A percentile compares a stretch with the other conserved stretches of the same genome.
These are phyloP conservation scores for Thera britannica DNA, from an alignment of 2,888 invertebrate species.

Conservation along the genomic window DNA sequence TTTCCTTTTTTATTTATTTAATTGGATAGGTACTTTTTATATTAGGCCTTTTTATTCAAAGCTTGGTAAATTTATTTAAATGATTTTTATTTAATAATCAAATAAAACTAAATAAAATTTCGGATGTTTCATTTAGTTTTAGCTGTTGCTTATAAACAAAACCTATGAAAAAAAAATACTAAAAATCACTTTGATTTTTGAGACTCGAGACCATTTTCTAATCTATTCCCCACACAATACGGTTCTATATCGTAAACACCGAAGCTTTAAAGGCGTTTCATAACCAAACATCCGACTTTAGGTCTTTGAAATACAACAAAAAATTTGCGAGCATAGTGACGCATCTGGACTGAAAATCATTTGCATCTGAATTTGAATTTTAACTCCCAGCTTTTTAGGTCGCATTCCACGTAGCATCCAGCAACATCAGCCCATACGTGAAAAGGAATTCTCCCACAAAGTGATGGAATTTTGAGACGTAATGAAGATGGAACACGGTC, in stretches of 20 bases:
- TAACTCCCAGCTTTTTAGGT: background rate
- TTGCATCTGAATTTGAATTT: background rate
- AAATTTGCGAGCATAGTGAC: constrained; percentile 7
- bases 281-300: background rate
- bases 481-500: constrained; percentile 17
- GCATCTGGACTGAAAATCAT: constrained; percentile 12
- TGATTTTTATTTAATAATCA: too few species aligned
- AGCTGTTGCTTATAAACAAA: too few species aligned
- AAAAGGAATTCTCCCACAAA: constrained; percentile 5
- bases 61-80: too few species aligned
- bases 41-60: too few species aligned
- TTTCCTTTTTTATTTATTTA: background rate
- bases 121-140: too few species aligned
- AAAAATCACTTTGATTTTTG: too few species aligned
- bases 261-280: background rate
- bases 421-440: constrained; percentile 1
- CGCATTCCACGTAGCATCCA: constrained; percentile 1
- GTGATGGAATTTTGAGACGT: constrained; percentile 14
- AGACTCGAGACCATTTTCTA: background rate
- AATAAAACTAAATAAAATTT: too few species aligned
- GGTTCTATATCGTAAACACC: background rate
- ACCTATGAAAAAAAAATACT: too few species aligned
- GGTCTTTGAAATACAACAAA: constrained; percentile 14
- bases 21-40: too few species aligned
- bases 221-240: background rate